These are phyloP conservation scores for Menidia beryllina DNA, from an alignment of 2,113 vertebrate genomes.

Conservation along the genomic window DNA sequence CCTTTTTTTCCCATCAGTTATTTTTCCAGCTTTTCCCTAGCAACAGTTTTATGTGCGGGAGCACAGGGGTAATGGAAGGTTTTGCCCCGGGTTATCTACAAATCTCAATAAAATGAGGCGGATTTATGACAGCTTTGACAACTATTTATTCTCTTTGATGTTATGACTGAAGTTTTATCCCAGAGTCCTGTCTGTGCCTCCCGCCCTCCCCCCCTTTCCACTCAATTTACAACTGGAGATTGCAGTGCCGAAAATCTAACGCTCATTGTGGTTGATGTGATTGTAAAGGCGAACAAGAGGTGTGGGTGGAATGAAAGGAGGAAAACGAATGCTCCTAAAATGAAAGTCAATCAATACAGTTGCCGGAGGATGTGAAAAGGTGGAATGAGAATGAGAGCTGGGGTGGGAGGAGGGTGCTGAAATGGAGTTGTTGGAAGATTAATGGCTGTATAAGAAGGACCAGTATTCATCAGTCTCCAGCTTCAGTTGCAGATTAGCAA, in stretches of 20 bases:
- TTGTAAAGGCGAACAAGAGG: conserved; percentile 38
- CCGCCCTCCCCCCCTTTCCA: not conserved
- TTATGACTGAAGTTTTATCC: conserved; percentile 3
- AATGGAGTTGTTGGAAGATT: conserved; percentile 56
- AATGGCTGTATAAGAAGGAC: conserved; percentile 67
- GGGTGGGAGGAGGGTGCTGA: conserved; percentile 15
- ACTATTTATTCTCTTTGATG: accelerated
- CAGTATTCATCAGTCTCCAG: conserved; percentile 53
- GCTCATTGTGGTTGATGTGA: conserved; percentile 8
- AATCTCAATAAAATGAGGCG: not conserved
- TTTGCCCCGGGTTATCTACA: not conserved
- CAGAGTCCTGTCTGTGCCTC: not conserved
- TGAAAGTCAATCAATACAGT: conserved; percentile 64
- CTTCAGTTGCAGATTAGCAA: conserved; percentile 35
- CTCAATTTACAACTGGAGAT: conserved; percentile 17
- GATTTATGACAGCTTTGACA: not conserved
- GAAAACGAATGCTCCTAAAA: conserved; percentile 63
- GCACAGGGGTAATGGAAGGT: not conserved
- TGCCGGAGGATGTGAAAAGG: conserved; percentile 61
- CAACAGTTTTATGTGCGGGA: conserved; percentile 46
- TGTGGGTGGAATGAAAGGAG: conserved; percentile 34
- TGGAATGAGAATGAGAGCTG: conserved; percentile 40
- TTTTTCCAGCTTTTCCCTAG: conserved; percentile 35
- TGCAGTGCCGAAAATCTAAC: conserved; percentile 6
- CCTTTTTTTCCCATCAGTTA: not conserved